These are phyloP conservation scores for Orthosia gracilis DNA, from an alignment of 2,888 invertebrate genomes.

Conservation along the genomic window DNA sequence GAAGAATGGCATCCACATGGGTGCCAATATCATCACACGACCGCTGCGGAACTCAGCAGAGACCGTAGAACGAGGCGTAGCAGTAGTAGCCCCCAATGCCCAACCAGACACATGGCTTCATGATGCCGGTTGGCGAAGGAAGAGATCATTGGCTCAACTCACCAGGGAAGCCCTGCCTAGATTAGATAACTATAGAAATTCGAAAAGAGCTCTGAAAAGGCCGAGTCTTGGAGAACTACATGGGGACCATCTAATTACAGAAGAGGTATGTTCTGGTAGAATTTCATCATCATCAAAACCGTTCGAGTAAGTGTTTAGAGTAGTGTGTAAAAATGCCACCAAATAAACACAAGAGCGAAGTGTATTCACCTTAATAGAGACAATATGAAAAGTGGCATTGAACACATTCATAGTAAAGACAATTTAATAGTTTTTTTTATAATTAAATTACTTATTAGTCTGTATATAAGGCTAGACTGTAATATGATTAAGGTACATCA, in stretches of 20 bases:
- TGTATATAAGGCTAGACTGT: too few species aligned
- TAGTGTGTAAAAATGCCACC: too few species aligned
- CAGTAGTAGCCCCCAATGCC: constrained; percentile 63
- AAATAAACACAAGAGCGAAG: too few species aligned
- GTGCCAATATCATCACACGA: constrained; percentile 85
- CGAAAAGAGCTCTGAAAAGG: constrained; percentile 94
- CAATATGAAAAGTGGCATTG: too few species aligned
- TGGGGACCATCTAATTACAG: constrained; percentile 90
- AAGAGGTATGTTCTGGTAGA: constrained; percentile 78
- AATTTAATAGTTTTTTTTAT: too few species aligned
- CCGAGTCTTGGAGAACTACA: constrained; percentile 96
- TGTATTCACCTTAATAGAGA: too few species aligned
- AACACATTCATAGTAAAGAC: too few species aligned
- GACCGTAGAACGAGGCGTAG: constrained; percentile 77
- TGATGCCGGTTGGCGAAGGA: constrained; percentile 88
- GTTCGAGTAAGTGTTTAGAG: too few species aligned
- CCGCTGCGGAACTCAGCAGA: constrained; percentile 84
- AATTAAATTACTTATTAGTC: too few species aligned
- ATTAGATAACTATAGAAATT: constrained; percentile 95
- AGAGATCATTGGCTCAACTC: constrained; percentile 92
- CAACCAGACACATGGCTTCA: constrained; percentile 87
- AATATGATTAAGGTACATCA: too few species aligned
- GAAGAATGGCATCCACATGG: constrained; percentile 88
- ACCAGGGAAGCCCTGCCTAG: constrained; percentile 95
- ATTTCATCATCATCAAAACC: too few species aligned